Conservation (phyloP, 2,113 vertebrate genomes). For the Alligator mississippiensis region DNA sequence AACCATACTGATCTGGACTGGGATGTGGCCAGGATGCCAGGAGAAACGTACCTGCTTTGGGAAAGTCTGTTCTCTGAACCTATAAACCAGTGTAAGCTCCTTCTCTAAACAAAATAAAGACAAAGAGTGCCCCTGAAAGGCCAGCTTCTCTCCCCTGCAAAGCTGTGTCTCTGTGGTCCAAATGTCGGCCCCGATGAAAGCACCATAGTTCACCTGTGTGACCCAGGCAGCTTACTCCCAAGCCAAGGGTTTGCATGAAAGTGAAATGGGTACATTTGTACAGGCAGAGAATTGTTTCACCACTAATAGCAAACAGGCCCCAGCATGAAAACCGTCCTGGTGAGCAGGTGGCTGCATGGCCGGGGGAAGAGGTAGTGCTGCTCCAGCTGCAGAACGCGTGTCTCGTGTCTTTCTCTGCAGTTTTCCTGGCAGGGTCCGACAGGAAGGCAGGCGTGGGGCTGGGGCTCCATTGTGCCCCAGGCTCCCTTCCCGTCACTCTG, state of each 20-base stretch:
- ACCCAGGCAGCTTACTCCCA: neutral
- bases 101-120: neutral
- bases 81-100: neutral
- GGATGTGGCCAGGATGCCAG: neutral
- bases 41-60: neutral
- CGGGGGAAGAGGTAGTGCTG: neutral
- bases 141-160: neutral
- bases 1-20: neutral
- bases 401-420: neutral
- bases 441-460: neutral
- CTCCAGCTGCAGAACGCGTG: neutral
- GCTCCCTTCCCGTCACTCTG: neutral
- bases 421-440: neutral
- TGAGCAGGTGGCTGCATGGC: neutral
- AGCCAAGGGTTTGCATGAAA: neutral
- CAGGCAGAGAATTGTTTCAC: neutral
- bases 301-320: neutral
- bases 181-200: neutral
- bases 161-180: accelerated
- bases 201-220: neutral
- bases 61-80: constrained; percentile 15
- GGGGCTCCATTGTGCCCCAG: neutral
- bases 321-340: neutral
- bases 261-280: neutral
- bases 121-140: neutral